Evolutionary conservation across 2,113 vertebrate species (phyloP), one percentile per base, ranked within the genome.

Genomic region (Pao palembangensis): DNA sequence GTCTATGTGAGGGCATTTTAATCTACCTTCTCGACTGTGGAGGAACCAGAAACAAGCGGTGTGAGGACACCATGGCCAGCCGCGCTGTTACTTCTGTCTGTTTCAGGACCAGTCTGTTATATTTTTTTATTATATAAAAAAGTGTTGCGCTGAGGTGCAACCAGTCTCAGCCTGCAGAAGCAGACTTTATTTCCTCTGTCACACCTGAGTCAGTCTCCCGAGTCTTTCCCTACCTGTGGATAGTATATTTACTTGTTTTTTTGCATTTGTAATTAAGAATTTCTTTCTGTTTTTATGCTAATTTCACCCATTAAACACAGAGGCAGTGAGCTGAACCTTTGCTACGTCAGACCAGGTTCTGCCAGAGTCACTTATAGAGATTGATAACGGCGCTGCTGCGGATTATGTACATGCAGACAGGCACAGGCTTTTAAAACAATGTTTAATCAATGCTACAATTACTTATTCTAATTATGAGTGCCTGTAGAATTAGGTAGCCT

Each of bases 381-480:
- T 47, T 20, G 23, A 62, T 51, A 63, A 44, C 51, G 52, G 38
- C 43, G 48, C n/a, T 43, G 28, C 11, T 38, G 11, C 34, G 11
- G 19, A n/a, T 50, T 50, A 12, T 64, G 16, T 38, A 38, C 23
- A 57, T 31, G 14, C 18, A 15, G 20, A 16, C 44, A 38, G 34
- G 34, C 34, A 50, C 17, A 34, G n/a, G 23, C 12, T 56, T 38
- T 55, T 23, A 75, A 61, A 63, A 17, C 38, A 48, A 28, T 44
- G 47, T 63, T 66, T 64, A 77, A 67, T 71, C 55, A 69, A 69
- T 58, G 49, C 49, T 73, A 65, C 55, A 71, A 75, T 43, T 34
- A 47, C 48, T 52, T 48, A 73, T 67, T 60, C 43, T 34, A 55
- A 60, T 10, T 62, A 17, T 57, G 41, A 70, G 59, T 34, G 49